Conservation (phyloP, 2,888 invertebrate genomes). For the Mythimna impura region DNA sequence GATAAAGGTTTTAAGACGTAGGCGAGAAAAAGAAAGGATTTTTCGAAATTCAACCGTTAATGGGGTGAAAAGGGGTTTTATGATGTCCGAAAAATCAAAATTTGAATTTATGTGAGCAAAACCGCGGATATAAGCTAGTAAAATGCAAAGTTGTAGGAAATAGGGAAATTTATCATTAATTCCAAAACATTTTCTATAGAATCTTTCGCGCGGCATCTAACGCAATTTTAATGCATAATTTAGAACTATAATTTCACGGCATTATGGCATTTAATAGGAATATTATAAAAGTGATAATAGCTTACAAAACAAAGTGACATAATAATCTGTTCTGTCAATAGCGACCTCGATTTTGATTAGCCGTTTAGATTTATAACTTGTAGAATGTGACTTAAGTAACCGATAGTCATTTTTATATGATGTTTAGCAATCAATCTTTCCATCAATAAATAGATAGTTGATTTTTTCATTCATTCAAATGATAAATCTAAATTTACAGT, state of each 20-base stretch:
- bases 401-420: not conserved
- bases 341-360: constrained; percentile 49
- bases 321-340: constrained; percentile 45
- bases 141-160: too few species aligned
- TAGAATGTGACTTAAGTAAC: constrained; percentile 27
- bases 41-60: not conserved
- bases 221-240: constrained; percentile 6
- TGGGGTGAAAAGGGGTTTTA: too few species aligned
- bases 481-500: too few species aligned
- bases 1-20: too few species aligned
- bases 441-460: not conserved
- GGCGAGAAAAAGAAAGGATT: too few species aligned
- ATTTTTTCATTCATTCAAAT: not conserved
- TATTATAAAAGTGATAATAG: constrained; percentile 33
- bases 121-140: too few species aligned
- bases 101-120: too few species aligned
- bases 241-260: constrained; percentile 28
- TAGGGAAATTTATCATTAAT: not conserved
- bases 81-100: too few species aligned
- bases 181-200: not conserved
- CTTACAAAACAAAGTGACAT: constrained; percentile 49
- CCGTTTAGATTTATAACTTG: constrained; percentile 21
- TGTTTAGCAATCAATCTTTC: constrained; percentile 9
- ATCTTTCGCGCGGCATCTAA: not conserved
- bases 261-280: constrained; percentile 40